Conservation (phyloP, 2,797 vertebrate species). For the Neoniphon sammara region DNA sequence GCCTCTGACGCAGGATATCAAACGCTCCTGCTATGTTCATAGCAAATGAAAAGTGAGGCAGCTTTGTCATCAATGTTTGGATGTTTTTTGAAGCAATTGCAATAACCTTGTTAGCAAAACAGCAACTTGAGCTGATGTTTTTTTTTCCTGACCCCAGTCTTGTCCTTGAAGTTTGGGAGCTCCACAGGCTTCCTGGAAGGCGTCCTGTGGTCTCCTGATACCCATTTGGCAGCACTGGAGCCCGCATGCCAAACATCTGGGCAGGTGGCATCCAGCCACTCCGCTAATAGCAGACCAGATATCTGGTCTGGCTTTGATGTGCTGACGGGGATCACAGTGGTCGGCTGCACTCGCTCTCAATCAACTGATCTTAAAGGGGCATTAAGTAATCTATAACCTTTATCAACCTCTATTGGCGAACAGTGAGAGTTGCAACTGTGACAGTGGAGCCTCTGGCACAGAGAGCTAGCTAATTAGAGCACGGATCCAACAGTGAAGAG, state of each 20-base stretch:
- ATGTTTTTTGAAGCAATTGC: conserved; percentile 32
- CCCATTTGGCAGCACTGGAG: conserved; percentile 68
- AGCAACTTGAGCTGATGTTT: conserved; percentile 21
- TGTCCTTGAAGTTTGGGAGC: conserved; percentile 63
- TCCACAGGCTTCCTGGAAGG: conserved; percentile 56
- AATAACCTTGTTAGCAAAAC: conserved; percentile 48
- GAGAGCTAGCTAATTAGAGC: conserved; percentile 6
- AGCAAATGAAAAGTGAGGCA: conserved; percentile 48
- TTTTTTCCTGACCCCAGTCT: conserved; percentile 34
- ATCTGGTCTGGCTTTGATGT: conserved; percentile 74
- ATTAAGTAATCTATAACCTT: conserved; percentile 63
- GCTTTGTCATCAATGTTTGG: conserved; percentile 48
- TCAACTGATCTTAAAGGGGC: conserved; percentile 59
- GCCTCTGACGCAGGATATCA: conserved; percentile 60
- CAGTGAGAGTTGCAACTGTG: conserved; percentile 48
- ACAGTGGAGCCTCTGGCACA: conserved; percentile 25
- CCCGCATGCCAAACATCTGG: conserved; percentile 80
- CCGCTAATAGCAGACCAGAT: conserved; percentile 69
- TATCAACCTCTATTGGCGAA: conserved; percentile 57
- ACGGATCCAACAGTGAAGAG: conserved; percentile 9
- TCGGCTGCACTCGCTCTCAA: conserved; percentile 54
- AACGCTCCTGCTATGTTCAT: conserved; percentile 55
- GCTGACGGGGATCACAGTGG: conserved; percentile 65
- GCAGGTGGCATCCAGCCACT: conserved; percentile 75
- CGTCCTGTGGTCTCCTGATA: conserved; percentile 56